Base-by-base conservation (phyloP, 2,113 vertebrate genomes). In the Actenoides hombroni region DNA sequence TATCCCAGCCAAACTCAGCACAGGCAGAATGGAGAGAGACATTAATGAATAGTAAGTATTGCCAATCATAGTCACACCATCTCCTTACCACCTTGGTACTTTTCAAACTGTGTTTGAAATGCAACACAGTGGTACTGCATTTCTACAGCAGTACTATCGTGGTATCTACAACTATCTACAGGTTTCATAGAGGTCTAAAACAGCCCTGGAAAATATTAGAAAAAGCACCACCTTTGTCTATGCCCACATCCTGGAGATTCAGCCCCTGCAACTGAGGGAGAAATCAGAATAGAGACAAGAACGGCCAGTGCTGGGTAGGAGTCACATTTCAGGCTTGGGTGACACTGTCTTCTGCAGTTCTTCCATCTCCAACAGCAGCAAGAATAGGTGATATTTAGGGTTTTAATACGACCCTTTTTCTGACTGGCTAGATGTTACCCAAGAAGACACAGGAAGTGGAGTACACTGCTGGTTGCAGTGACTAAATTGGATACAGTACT, bases 21-120 rank as follows among this genome's bases (percentile, higher is more conserved):
- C 46, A 70, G 11, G 15, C 37, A 51, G 40, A 67, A 84, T 1
- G 5, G 33, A 82, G 24, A 82, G 6, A 2, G 3, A 20, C 2
- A 2, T 28, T 76, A 53, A 69, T 2, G 5, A 53, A 54, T 3
- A 60, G 25, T 0, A 1, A 54, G 23, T 9, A 76, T 4, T 1
- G 4, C 31, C 68, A 88, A 82, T 13, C 37, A 25, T 2, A 75
- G 28, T 26, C 54, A 68, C 35, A n/a, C 37, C 70, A 63, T 12
- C 16, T 67, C 56, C 53, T 53, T 29, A 51, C 6, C 24, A 11
- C 10, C 57, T 37, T 21, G 16, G 53, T 48, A n/a, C n/a, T 68
- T 93, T 71, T 29, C 65, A 57, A 74, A 74, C n/a, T 23, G 25
- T 25, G 54, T 42, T 65, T 61, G 35, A 75, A 82, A 70, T 1